Base-by-base conservation (phyloP, 2,113 vertebrate species). In the Percopsis transmontana region DNA sequence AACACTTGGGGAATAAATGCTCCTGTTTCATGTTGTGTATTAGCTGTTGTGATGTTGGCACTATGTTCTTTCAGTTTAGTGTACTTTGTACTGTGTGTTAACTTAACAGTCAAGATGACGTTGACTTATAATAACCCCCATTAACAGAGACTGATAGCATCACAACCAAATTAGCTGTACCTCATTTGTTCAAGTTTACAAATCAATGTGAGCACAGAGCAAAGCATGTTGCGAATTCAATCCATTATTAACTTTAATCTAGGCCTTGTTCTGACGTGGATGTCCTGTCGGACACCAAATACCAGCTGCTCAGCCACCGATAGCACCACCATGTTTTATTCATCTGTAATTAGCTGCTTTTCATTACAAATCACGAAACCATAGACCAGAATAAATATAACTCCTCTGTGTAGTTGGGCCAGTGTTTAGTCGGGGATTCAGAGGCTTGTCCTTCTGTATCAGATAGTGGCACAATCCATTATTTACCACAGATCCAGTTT, bases 311-410 rank as follows among this genome's bases (percentile, higher is more conserved):
- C 84, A 81, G 89, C 81, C 83, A 88, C 85, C 81, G 91, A 92
- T 89, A 91, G 87, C 75, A 61, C 15, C 44, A 63, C 45, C 90
- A 90, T 91, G 74, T 91, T 91, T 94, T 93, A 94, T 94, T 93
- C 73, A 92, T 91, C 87, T 84, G 89, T 87, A 92, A 93, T 91
- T 90, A 93, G 89, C 78, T 90, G 74, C 85, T 93, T 75, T 91
- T 90, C 80, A 6, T 33, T 33, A 33, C 27, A 33, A 33, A 85
- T 77, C 42, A 4, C 72, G 88, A 89, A 91, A 88, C 85, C 74
- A 85, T 85, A 90, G 84, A 85, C 80, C 65, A 38, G 79, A 77
- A 85, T 83, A 70, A 80, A 87, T 89, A 91, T 81, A 92, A 84
- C 74, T 85, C 80, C 79, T 76, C 80, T 68, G 76, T 82, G 80